Conservation (phyloP, 2,797 vertebrate species). For the Florisuga fusca region DNA sequence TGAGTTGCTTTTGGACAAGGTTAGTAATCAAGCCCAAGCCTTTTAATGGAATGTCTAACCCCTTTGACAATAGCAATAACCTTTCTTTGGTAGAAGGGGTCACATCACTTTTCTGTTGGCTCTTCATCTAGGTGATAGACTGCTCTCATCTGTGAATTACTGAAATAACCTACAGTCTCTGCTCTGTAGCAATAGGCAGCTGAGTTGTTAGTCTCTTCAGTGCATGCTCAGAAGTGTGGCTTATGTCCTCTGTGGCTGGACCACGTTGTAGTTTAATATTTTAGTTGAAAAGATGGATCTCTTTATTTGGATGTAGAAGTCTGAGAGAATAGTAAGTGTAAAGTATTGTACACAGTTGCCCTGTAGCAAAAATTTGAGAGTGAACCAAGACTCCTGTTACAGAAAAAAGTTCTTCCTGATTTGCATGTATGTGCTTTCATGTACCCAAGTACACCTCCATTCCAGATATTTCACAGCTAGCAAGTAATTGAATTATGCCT, state of each 20-base stretch:
- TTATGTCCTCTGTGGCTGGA: neutral
- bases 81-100: neutral
- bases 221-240: neutral
- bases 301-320: neutral
- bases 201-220: neutral
- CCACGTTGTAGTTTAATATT: neutral
- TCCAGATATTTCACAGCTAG: neutral
- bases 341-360: neutral
- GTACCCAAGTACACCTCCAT: neutral
- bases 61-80: neutral
- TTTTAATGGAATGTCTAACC: neutral
- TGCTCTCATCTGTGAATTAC: neutral
- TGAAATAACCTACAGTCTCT: neutral
- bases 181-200: neutral
- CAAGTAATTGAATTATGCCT: neutral
- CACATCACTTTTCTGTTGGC: neutral
- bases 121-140: neutral
- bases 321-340: neutral
- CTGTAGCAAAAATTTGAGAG: neutral
- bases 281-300: neutral
- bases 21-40: neutral
- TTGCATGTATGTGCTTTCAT: neutral
- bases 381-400: neutral
- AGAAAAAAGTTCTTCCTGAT: neutral
- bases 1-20: neutral